Percentiles rank a stretch among this genome's conserved stretches.
These are phyloP conservation scores for Euwallacea similis DNA, from an alignment of 1,140 invertebrate genomes.

Conservation along the genomic window DNA sequence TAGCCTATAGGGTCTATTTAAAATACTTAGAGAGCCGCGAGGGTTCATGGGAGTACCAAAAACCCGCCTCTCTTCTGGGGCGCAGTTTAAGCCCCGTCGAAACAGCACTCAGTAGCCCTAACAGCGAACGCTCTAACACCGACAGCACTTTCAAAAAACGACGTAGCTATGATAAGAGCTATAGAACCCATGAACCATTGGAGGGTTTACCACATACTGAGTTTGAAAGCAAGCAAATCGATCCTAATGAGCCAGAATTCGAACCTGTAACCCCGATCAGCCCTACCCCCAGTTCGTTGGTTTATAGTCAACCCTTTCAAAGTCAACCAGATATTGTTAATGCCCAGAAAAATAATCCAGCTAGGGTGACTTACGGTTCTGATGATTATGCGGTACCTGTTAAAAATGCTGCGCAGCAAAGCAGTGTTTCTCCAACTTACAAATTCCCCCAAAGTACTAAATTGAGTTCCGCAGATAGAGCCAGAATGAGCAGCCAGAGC, in stretches of 20 bases:
- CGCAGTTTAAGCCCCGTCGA: conserved; percentile 37
- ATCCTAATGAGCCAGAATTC: conserved; percentile 51
- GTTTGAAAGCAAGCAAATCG: conserved; percentile 79
- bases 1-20: conserved; percentile 66
- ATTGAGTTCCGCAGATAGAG: conserved; percentile 10
- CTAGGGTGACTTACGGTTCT: conserved; percentile 36
- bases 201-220: conserved; percentile 72
- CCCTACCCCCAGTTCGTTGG: conserved; percentile 31
- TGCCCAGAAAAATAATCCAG: conserved; percentile 10
- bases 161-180: conserved; percentile 74
- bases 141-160: conserved; percentile 60
- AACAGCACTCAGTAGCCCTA: conserved; percentile 40
- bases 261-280: conserved; percentile 36
- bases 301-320: conserved; percentile 33
- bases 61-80: conserved; percentile 2
- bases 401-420: conserved; percentile 26
- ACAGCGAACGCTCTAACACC: conserved; percentile 37
- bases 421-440: conserved; percentile 10
- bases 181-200: conserved; percentile 80
- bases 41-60: conserved; percentile 42
- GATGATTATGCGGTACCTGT: conserved; percentile 41
- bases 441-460: conserved; percentile 9
- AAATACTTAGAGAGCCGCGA: conserved; percentile 56
- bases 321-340: conserved; percentile 29
- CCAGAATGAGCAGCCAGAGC: conserved; percentile 44